Base-by-base conservation (phyloP, 2,797 vertebrate species). In the Babyrousa celebensis region DNA sequence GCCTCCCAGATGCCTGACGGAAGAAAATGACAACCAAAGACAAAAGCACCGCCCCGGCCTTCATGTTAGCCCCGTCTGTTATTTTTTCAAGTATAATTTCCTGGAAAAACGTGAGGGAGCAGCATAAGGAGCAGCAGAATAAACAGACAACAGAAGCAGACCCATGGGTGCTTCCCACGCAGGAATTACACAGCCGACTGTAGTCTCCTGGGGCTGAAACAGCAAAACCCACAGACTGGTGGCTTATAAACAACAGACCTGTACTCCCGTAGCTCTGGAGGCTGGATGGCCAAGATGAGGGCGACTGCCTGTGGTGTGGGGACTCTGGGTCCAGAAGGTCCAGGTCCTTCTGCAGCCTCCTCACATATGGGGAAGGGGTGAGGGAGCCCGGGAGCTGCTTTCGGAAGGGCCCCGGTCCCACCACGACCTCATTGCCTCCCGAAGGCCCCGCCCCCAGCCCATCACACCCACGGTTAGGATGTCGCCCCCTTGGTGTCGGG, bases 121-220 rank as follows among this genome's bases (percentile, higher is more conserved):
- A 36, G 36, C 36, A 36, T 6, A 68, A 60, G 54, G 58, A 10
- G 10, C 74, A 11, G 60, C 86, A 36, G 4, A 8, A 67, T 9
- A 5, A 36, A 12, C 43, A 20, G 60, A 10, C 3, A 9, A 1
- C 3, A 2, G 32, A 29, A 71, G 25, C 32, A 58, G 67, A 29
- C 23, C 25, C 32, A 4, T 3, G 2, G 9, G 2, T 14, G 56
- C 78, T 27, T 8, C 78, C 9, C 3, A 14, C 8, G 0, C 15
- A 11, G 32, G 32, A 17, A 6, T 17, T 3, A 18, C 56, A 25
- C 43, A 32, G 21, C 32, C 1, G 15, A 23, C 56, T 17, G 32
- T 27, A 29, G 36, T 12, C n/a, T 9, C 23, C 16, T 5, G 3
- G 58, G 77, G 32, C 21, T 27, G 23, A 27, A 3, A 7, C 6